Conservation (phyloP, 1,140 invertebrate genomes). For the Cherax quadricarinatus region DNA sequence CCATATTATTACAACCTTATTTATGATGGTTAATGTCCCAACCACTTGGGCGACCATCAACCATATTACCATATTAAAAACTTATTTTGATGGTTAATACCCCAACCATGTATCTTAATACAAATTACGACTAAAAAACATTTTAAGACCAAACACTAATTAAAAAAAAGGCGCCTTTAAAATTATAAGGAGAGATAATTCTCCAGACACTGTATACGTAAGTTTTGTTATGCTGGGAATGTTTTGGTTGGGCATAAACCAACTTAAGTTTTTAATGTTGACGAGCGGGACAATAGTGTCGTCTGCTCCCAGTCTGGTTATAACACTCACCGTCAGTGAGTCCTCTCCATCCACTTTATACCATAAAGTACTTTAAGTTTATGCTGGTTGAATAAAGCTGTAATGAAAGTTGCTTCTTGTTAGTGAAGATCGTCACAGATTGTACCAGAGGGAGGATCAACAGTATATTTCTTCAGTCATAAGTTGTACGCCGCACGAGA, state of each 20-base stretch:
- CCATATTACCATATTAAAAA: too few relatives aligned
- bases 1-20: not conserved
- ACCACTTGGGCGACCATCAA: too few relatives aligned
- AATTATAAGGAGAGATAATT: not conserved
- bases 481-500: not conserved
- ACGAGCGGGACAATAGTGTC: not conserved
- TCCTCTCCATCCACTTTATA: constrained; percentile 8
- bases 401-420: not conserved
- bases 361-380: not conserved
- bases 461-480: not conserved
- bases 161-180: not conserved
- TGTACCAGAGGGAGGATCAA: not conserved
- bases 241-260: not conserved
- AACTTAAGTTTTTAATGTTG: not conserved
- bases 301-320: not conserved
- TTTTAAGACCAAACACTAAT: not conserved
- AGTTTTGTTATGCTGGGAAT: not conserved
- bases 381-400: not conserved
- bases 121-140: not conserved
- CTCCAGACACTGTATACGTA: not conserved
- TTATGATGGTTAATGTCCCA: not conserved
- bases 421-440: not conserved
- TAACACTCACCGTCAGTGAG: not conserved
- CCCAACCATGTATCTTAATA: not conserved
- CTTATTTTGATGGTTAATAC: not conserved